A percentile compares a stretch with the other conserved stretches of the same genome.
phyloP scores from a whole-genome alignment of 2,797 vertebrate genomes.

The Tarsius wallacei region DNA sequence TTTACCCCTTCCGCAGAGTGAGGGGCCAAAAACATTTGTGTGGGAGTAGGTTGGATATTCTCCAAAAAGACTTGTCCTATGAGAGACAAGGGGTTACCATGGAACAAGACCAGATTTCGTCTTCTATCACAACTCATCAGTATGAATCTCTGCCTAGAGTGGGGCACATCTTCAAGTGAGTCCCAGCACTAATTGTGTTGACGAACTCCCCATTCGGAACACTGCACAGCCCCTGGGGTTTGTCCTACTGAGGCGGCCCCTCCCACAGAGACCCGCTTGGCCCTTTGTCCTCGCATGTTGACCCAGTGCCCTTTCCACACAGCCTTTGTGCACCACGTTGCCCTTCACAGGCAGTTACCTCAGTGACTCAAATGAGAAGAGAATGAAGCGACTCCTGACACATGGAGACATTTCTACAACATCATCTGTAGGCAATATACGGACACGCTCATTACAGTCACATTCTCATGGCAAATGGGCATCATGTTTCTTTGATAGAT shows the following conservation, averaged over 20 bases:
- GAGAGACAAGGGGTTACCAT: background rate
- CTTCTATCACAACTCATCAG: background rate
- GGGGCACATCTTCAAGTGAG: background rate
- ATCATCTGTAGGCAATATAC: background rate
- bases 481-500: background rate
- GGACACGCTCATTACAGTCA: background rate
- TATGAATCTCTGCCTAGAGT: background rate
- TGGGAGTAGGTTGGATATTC: background rate
- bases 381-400: background rate
- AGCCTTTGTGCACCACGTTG: background rate
- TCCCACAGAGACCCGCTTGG: background rate
- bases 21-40: background rate
- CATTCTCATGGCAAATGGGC: background rate
- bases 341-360: background rate
- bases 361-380: background rate
- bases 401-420: background rate
- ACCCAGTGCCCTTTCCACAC: background rate
- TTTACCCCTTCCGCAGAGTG: background rate
- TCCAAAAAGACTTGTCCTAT: background rate
- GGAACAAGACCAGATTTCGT: background rate
- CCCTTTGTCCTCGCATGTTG: background rate
- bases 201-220: background rate
- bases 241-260: background rate
- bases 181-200: background rate
- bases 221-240: background rate